phyloP scores from a whole-genome alignment of 2,888 invertebrate species.

The Pantelozetes paolii region DNA sequence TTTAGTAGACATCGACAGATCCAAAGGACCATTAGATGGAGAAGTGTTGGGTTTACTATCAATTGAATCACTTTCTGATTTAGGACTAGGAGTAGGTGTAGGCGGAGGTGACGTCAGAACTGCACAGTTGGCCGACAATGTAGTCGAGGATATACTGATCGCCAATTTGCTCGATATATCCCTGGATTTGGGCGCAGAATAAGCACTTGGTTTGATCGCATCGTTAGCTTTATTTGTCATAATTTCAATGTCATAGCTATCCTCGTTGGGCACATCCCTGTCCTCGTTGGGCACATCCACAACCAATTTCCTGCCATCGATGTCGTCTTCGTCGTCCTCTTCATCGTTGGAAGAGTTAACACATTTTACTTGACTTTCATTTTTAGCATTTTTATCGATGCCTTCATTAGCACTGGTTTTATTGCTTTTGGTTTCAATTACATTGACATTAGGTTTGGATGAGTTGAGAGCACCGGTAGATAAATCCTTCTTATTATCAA shows the following conservation, averaged over 20 bases:
- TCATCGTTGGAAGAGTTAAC: not conserved
- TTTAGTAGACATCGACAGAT: conserved; percentile 23
- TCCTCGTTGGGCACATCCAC: conserved; percentile 22
- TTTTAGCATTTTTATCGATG: not conserved
- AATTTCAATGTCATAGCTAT: not conserved
- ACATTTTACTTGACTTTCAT: conserved; percentile 1
- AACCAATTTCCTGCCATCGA: not conserved
- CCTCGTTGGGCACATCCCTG: not conserved
- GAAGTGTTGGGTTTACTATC: not conserved
- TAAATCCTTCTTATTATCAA: not conserved
- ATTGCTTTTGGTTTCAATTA: not conserved
- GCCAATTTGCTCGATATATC: conserved; percentile 15
- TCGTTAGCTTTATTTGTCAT: not conserved
- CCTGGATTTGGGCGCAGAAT: not conserved
- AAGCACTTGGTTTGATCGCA: not conserved
- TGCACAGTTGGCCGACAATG: conserved; percentile 3
- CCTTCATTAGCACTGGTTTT: not conserved
- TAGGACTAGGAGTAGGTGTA: conserved; percentile 28
- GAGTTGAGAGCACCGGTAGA: not conserved
- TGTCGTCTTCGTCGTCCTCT: conserved; percentile 19
- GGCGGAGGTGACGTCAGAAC: conserved; percentile 16
- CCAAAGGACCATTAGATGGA: not conserved
- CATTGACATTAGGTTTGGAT: not conserved
- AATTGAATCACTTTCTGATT: not conserved
- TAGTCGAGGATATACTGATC: not conserved